phyloP scores from a whole-genome alignment of 2,113 vertebrate genomes.

The Tichodroma muraria region DNA sequence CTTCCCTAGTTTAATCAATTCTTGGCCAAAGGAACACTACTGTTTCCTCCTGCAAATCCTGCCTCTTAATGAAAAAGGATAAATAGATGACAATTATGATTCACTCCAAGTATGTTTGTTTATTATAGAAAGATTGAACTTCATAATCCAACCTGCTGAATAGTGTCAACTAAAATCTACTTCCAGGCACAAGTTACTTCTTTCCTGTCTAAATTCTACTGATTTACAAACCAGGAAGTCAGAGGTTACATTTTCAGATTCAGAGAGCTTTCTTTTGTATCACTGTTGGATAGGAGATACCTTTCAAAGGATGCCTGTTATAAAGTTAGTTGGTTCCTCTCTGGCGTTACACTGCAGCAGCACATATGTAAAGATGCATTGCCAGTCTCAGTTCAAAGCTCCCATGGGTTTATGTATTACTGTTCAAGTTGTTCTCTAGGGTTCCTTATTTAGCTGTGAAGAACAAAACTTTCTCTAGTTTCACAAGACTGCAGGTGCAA shows the following conservation, averaged over 20 bases:
- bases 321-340: background rate
- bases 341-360: background rate
- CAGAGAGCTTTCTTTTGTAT: background rate
- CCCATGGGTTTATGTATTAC: background rate
- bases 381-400: background rate
- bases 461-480: background rate
- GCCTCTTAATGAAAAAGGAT: background rate
- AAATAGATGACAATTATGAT: background rate
- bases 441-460: background rate
- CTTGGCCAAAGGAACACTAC: background rate
- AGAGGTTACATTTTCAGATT: background rate
- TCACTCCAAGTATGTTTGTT: background rate
- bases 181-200: background rate
- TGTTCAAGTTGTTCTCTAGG: background rate
- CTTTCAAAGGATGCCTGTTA: background rate
- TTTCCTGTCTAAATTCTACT: background rate
- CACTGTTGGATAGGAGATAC: background rate
- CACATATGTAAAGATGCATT: background rate
- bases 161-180: background rate
- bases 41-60: background rate
- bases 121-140: background rate
- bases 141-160: background rate
- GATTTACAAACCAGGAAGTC: background rate
- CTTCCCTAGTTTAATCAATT: background rate
- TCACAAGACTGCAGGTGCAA: conserved; percentile 6